A percentile compares a stretch with the other conserved stretches of the same genome.
These are phyloP conservation scores for Passer montanus DNA, from an alignment of 2,113 vertebrate genomes.

Conservation along the genomic window DNA sequence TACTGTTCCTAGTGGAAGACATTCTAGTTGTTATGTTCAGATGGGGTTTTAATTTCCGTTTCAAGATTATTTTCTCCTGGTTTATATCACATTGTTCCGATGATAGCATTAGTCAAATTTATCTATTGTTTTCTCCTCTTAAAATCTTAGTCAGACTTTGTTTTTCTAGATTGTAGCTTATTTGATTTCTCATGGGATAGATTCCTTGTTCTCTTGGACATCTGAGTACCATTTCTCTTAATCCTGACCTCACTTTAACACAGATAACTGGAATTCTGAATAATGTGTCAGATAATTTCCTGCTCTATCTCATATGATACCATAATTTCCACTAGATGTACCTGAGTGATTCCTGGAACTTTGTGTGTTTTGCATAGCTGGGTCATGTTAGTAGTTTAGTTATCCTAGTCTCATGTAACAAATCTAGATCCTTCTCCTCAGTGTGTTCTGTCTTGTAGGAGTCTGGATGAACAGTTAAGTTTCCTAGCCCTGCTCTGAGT, in stretches of 20 bases:
- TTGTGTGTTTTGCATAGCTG: neutral
- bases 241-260: conserved; percentile 35
- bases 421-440: neutral
- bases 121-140: neutral
- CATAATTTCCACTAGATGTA: conserved; percentile 11
- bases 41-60: neutral
- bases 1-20: neutral
- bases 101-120: neutral
- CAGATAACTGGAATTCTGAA: conserved; percentile 32
- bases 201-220: conserved; percentile 15
- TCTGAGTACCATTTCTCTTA: neutral
- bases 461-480: neutral
- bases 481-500: neutral
- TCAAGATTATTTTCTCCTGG: neutral
- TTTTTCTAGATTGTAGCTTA: conserved; percentile 13
- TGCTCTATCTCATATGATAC: neutral
- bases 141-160: conserved; percentile 23
- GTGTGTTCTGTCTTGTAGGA: neutral
- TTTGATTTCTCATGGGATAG: conserved; percentile 35
- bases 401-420: neutral
- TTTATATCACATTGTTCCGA: neutral
- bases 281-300: neutral
- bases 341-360: conserved; percentile 34
- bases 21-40: neutral
- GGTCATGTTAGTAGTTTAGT: neutral